Evolutionary conservation across 2,888 invertebrate genomes (phyloP).

Genomic region (Latheticus oryzae): DNA sequence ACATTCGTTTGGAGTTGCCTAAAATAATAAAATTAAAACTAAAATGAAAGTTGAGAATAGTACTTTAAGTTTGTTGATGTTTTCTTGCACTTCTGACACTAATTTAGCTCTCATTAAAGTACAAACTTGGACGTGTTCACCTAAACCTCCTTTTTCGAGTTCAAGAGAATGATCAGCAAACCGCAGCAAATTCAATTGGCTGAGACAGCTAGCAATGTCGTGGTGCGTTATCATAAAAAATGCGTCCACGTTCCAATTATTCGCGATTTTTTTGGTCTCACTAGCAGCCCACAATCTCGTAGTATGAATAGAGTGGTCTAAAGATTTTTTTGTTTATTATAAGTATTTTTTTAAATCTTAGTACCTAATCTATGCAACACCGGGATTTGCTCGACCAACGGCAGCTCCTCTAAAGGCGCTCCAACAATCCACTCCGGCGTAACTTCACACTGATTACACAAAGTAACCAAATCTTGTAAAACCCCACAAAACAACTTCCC

Average conservation of each 20-base stretch:
- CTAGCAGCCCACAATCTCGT: slow-evolving; percentile 82
- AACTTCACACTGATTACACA: slow-evolving; percentile 82
- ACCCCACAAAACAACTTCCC: slow-evolving; percentile 71
- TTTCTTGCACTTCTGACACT: slow-evolving; percentile 81
- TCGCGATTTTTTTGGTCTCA: slow-evolving; percentile 78
- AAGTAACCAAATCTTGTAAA: slow-evolving; percentile 75
- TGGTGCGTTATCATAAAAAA: slow-evolving; percentile 78
- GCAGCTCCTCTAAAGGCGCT: slow-evolving; percentile 80
- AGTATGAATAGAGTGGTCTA: slow-evolving; percentile 85
- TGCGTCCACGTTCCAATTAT: slow-evolving; percentile 79
- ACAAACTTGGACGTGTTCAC: slow-evolving; percentile 84
- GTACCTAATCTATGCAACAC: slow-evolving; percentile 79
- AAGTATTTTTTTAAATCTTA: too few species aligned
- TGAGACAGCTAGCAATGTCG: slow-evolving; percentile 74
- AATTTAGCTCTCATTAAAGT: slow-evolving; percentile 84
- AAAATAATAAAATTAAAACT: slow-evolving; percentile 46
- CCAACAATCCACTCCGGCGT: slow-evolving; percentile 78
- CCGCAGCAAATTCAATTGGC: slow-evolving; percentile 69
- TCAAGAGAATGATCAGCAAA: slow-evolving; percentile 72
- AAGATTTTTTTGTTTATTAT: too few species aligned
- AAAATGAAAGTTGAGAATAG: slow-evolving; percentile 30
- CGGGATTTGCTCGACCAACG: slow-evolving; percentile 86
- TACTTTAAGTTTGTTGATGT: slow-evolving; percentile 81
- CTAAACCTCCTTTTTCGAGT: slow-evolving; percentile 69
- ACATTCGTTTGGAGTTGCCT: slow-evolving; percentile 81